Percentiles rank a stretch among this genome's conserved stretches.
phyloP scores from a whole-genome alignment of 1,140 invertebrate species.

The Nixonia krombeini region DNA sequence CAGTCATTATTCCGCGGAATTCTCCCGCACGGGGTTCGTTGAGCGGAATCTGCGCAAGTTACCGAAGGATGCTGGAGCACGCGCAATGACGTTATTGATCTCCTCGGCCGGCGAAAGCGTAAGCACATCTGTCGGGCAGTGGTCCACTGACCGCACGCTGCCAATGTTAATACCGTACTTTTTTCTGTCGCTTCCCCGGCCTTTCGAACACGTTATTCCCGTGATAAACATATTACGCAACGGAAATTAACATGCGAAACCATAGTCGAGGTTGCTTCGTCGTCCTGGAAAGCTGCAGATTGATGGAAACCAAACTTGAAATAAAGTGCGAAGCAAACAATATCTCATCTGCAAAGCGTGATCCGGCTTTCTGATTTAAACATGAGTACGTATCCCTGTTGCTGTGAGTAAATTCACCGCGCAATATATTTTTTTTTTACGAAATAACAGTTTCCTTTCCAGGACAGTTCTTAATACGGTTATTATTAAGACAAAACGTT shows the following conservation, averaged over 20 bases:
- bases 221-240: slow-evolving; percentile 23
- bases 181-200: slow-evolving; percentile 12
- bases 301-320: slow-evolving; percentile 1
- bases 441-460: not conserved
- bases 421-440: not conserved
- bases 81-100: slow-evolving; percentile 66
- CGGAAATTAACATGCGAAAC: slow-evolving; percentile 24
- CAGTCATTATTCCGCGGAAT: not conserved
- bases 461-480: too few relatives aligned
- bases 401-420: slow-evolving; percentile 15
- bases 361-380: not conserved
- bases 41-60: slow-evolving; percentile 30
- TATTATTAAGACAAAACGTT: too few relatives aligned
- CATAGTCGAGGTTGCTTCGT: not conserved
- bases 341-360: slow-evolving; percentile 3
- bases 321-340: not conserved
- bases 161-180: slow-evolving; percentile 45
- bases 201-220: slow-evolving; percentile 34
- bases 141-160: slow-evolving; percentile 64
- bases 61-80: slow-evolving; percentile 49
- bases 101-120: slow-evolving; percentile 44
- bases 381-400: slow-evolving; percentile 1
- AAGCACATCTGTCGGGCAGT: slow-evolving; percentile 57
- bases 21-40: slow-evolving; percentile 7
- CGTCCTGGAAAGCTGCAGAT: not conserved